Evolutionary conservation across 2,888 invertebrate species (phyloP), one percentile per base, ranked within the genome.

Genomic region (Sipha maydis): DNA sequence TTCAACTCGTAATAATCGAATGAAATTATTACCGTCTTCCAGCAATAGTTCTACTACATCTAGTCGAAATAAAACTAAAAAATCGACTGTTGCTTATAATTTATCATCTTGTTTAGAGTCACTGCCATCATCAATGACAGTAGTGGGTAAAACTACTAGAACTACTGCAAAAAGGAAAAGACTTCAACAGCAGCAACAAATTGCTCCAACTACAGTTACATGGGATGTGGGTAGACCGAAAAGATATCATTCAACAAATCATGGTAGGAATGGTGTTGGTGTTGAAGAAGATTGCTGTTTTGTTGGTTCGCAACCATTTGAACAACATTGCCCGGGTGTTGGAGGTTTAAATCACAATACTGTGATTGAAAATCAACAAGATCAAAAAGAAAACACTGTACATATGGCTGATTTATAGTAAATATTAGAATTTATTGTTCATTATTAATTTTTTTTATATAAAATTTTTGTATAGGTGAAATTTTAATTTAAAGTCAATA

Each of bases 241-340:
- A 77, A 41, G 85, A 31, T 85, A 85, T n/a, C 56, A 67, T 73
- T 54, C 83, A 31, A 25, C 83, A 54, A 83, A 77, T 76, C 56
- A 84, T 38, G n/a, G 56, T 61, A 85, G 48, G 4, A 77, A 31
- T 85, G 34, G 7, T 71, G 79, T 25, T 14, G 56, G 3, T 48
- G 77, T 78, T 28, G 80, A 79, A 73, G 86, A 73, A 75, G 86
- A 88, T 38, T 79, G 54, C 67, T 78, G 79, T 79, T 80, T 82
- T 82, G 75, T 88, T 14, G 86, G 86, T 28, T 88, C 86, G 11
- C 86, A 88, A 28, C 86, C 86, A 41, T 88, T 88, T 61, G 86
- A 88, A 82, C 86, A 88, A 75, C 86, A 88, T 67, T 88, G 80
- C n/a, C 86, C 86, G 1, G 69, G 69, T 21, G 84, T 28, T 31